phyloP scores from a whole-genome alignment of 2,888 invertebrate species.

The Coecobrya sp. region DNA sequence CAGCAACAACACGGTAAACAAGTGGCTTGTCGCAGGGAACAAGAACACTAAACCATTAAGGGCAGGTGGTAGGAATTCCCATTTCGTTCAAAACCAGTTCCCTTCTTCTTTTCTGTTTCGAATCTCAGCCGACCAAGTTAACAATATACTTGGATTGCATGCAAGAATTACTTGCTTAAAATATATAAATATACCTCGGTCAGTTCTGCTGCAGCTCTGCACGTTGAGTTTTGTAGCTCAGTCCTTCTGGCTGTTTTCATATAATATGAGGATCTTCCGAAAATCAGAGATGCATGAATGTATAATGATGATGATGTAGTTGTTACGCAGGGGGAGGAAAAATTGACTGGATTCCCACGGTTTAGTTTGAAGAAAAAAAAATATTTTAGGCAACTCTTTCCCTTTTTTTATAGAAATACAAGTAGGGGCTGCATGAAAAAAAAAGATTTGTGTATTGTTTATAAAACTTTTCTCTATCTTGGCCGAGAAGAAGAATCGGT shows the following conservation, averaged over 20 bases:
- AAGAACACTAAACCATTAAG: constrained; percentile 63
- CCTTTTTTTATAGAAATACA: neutral
- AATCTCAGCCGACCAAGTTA: constrained; percentile 29
- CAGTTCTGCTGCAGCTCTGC: neutral
- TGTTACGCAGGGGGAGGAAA: constrained; percentile 45
- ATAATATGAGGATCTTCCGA: constrained; percentile 41
- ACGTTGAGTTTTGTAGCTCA: neutral
- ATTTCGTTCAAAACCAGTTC: constrained; percentile 77
- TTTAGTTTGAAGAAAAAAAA: constrained; percentile 26
- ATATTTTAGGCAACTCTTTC: neutral
- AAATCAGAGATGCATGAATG: constrained; percentile 60
- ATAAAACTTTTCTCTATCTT: neutral
- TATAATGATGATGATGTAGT: constrained; percentile 37
- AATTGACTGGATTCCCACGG: constrained; percentile 65
- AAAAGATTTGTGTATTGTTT: constrained; percentile 42
- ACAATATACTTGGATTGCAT: neutral
- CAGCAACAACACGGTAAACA: constrained; percentile 24
- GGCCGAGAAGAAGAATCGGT: neutral
- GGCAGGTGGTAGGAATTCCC: constrained; percentile 78
- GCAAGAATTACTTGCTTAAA: neutral
- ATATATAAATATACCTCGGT: neutral
- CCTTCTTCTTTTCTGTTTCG: constrained; percentile 49
- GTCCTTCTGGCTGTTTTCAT: neutral
- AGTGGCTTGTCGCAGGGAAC: constrained; percentile 16
- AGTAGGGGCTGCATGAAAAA: neutral